Base-by-base conservation (phyloP, 2,113 vertebrate genomes). In the Paramisgurnus dabryanus region DNA sequence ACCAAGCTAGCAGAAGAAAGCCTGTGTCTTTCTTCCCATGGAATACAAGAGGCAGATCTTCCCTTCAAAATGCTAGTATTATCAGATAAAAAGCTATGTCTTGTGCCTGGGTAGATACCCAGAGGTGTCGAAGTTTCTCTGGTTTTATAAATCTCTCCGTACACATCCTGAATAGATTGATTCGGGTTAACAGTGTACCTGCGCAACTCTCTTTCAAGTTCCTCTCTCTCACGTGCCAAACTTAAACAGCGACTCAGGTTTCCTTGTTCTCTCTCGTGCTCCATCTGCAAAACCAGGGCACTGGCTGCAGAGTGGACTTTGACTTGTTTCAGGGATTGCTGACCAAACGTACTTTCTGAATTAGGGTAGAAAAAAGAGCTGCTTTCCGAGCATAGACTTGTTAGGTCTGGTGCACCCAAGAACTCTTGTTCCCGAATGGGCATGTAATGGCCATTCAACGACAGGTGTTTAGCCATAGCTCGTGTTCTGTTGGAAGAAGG, bases 281-380 rank as follows among this genome's bases (percentile, higher is more conserved):
- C 93, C 93, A 94, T 94, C 78, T 94, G 93, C 39, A 93, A 91
- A 49, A 94, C 91, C 74, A 94, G 83, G 5, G 83, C 27, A 50
- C 92, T 93, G 4, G 90, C 91, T 0, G 88, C 88, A 0, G 82
- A 86, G 0, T 76, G 83, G 68, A 85, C 82, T 65, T 70, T 78
- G 0, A 79, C 71, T 74, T 82, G 27, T 0, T 91, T 91, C 10
- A 91, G 80, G 5, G 91, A 84, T 0, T 88, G 89, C 55, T 88
- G 90, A 0, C 74, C 74, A 2, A 87, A 80, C 55, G 82, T 43
- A 65, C 74, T 73, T 43, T 83, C 78, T 4, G 67, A 86, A n/a
- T 57, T 79, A 39, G 78, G 58, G 27, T 86, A 40, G 0, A 86
- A 86, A n/a, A 86, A 67, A 9, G 87, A 83, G 4, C 17, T 90